phyloP scores from a whole-genome alignment of 2,888 invertebrate species.

The Pimpla rufipes region DNA sequence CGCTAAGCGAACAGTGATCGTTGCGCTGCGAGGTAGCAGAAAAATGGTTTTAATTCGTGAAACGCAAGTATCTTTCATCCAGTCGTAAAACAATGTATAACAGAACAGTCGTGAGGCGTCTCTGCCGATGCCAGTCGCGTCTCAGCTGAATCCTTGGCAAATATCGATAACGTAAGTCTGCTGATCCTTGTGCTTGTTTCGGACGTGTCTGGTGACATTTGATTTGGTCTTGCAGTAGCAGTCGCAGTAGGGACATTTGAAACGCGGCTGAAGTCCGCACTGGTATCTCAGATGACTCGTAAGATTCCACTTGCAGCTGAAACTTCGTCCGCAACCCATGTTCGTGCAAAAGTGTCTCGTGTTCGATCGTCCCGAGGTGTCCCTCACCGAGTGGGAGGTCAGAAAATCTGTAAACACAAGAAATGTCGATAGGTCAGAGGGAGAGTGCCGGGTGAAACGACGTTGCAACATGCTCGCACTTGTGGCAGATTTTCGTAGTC shows the following conservation, averaged over 20 bases:
- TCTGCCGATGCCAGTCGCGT: conserved; percentile 33
- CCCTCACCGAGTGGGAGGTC: neutral
- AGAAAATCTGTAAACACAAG: conserved; percentile 50
- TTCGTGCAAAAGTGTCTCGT: conserved; percentile 53
- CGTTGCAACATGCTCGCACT: conserved; percentile 3
- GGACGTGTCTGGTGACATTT: conserved; percentile 78
- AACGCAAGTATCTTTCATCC: neutral
- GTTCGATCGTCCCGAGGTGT: neutral
- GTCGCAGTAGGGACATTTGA: conserved; percentile 80
- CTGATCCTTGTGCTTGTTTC: conserved; percentile 74
- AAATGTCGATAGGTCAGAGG: conserved; percentile 9
- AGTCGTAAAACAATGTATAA: neutral
- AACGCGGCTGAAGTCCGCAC: conserved; percentile 82
- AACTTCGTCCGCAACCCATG: conserved; percentile 64
- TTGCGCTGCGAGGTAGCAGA: neutral
- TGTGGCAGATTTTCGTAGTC: neutral
- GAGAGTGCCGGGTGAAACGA: neutral
- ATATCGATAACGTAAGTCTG: conserved; percentile 76
- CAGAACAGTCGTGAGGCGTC: neutral
- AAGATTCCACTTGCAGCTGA: conserved; percentile 77
- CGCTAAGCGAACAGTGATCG: neutral
- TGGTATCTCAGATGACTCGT: conserved; percentile 81
- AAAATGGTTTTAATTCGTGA: conserved; percentile 4
- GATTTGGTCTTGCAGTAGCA: conserved; percentile 76
- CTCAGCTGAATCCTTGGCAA: conserved; percentile 12